phyloP scores from a whole-genome alignment of 2,797 vertebrate species.

The Pantherophis vulpinus region DNA sequence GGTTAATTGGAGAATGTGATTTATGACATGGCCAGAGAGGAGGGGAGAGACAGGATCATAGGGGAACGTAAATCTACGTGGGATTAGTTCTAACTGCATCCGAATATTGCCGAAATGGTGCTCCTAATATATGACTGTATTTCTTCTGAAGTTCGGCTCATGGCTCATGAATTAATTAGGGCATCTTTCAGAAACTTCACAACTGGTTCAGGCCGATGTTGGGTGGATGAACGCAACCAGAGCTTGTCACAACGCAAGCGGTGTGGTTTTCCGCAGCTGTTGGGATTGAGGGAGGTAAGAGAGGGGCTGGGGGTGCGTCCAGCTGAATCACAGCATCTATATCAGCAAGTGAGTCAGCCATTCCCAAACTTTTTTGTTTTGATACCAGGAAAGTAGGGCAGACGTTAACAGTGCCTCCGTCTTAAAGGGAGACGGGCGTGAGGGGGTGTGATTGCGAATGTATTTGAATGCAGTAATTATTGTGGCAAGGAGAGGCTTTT shows the following conservation, averaged over 20 bases:
- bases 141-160: no score
- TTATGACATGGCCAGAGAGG: no score
- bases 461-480: slow-evolving; percentile 9
- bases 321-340: slow-evolving; percentile 43
- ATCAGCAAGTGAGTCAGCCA: background rate
- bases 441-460: background rate
- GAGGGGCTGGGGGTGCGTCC: slow-evolving; percentile 23
- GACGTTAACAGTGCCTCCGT: background rate
- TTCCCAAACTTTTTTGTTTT: background rate
- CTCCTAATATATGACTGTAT: no score
- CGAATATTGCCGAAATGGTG: no score
- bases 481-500: background rate
- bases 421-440: background rate
- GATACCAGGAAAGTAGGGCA: slow-evolving; percentile 14
- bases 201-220: background rate
- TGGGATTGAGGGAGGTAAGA: background rate
- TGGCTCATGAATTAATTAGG: no score
- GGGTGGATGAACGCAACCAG: no score
- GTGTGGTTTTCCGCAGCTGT: background rate
- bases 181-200: no score
- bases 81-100: no score
- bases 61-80: no score
- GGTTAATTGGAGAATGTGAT: no score
- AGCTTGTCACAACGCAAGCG: background rate
- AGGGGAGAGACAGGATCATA: no score